These are phyloP conservation scores for Tipula unca DNA, from an alignment of 2,888 invertebrate species.

Conservation along the genomic window DNA sequence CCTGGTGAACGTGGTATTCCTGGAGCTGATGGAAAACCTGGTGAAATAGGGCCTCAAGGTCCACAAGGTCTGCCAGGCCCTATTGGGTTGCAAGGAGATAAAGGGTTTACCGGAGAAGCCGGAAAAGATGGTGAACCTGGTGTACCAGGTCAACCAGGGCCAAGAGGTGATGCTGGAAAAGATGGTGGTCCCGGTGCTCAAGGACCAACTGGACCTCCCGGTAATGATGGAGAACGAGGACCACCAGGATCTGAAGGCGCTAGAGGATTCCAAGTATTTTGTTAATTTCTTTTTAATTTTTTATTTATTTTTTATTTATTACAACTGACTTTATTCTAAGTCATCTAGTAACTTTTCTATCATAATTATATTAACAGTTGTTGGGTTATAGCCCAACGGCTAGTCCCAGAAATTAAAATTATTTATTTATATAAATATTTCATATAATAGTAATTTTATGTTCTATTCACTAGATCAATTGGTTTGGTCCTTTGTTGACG, in stretches of 20 bases:
- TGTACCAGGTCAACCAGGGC: slow-evolving; percentile 63
- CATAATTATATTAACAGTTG: too few species aligned
- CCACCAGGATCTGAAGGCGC: slow-evolving; percentile 67
- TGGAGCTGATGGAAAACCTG: slow-evolving; percentile 78
- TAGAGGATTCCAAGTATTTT: slow-evolving; percentile 65
- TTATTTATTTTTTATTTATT: too few species aligned
- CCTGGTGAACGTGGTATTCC: slow-evolving; percentile 65
- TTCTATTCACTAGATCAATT: too few species aligned
- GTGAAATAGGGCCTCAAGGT: slow-evolving; percentile 73
- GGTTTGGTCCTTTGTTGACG: too few species aligned
- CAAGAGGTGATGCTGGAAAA: slow-evolving; percentile 69
- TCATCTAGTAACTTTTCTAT: too few species aligned
- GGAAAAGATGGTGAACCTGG: slow-evolving; percentile 68
- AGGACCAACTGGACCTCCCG: slow-evolving; percentile 63
- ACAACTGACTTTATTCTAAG: too few species aligned
- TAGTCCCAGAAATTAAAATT: too few species aligned
- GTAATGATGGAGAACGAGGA: slow-evolving; percentile 67
- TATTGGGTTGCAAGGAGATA: slow-evolving; percentile 58
- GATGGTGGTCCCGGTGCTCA: slow-evolving; percentile 67
- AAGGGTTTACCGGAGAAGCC: slow-evolving; percentile 61
- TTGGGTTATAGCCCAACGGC: too few species aligned
- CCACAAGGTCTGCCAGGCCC: slow-evolving; percentile 70
- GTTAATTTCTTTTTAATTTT: background rate
- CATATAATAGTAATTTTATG: too few species aligned
- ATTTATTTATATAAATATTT: too few species aligned